phyloP scores from a whole-genome alignment of 2,888 invertebrate species.

The Andrena trimmerana region DNA sequence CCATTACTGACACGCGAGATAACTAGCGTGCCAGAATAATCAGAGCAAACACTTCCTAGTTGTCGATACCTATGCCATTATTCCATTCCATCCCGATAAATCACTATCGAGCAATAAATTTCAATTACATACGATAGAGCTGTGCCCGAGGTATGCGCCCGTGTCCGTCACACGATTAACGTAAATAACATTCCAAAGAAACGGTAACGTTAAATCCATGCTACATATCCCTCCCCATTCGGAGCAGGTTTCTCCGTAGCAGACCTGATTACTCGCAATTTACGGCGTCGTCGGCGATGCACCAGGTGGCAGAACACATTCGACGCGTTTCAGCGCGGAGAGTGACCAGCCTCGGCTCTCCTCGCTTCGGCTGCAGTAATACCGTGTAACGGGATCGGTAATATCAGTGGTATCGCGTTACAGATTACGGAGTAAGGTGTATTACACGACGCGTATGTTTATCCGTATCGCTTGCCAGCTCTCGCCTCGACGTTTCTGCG shows the following conservation, averaged over 20 bases:
- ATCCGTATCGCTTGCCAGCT: constrained; percentile 30
- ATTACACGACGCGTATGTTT: constrained; percentile 44
- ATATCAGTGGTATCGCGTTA: constrained; percentile 65
- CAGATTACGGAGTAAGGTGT: constrained; percentile 53
- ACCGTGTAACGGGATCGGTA: constrained; percentile 66
- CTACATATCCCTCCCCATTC: neutral
- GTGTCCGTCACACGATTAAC: neutral
- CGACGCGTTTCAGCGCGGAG: constrained; percentile 4
- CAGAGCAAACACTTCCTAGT: too few species aligned
- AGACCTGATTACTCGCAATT: constrained; percentile 35
- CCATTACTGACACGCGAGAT: too few species aligned
- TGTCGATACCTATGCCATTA: neutral
- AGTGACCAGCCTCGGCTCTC: neutral
- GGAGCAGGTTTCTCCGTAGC: constrained; percentile 9
- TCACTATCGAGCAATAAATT: neutral
- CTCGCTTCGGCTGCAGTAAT: constrained; percentile 31
- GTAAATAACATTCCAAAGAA: neutral
- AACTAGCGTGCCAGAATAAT: too few species aligned
- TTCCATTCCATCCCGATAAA: neutral
- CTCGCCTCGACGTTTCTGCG: neutral
- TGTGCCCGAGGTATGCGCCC: neutral
- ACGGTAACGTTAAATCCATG: neutral
- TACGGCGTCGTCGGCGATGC: constrained; percentile 25
- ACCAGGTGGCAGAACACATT: constrained; percentile 21
- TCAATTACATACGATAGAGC: neutral